phyloP scores from a whole-genome alignment of 2,888 invertebrate species.

The Oscheius onirici region DNA sequence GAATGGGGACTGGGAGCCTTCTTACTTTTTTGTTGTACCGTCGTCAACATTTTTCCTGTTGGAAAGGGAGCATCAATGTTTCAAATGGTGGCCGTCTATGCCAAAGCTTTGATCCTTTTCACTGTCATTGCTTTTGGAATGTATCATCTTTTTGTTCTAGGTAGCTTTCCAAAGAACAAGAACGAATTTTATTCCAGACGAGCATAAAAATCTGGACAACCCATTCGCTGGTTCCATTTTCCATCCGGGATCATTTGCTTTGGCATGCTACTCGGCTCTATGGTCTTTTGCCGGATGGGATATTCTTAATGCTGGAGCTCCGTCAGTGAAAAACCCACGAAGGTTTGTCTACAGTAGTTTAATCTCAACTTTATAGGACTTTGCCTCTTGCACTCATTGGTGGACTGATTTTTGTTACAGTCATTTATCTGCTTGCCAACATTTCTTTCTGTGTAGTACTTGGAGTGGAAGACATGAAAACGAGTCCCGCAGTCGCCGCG shows the following conservation, averaged over 20 bases:
- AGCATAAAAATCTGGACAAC: neutral
- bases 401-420: slow-evolving; percentile 21
- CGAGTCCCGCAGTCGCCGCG: slow-evolving; percentile 14
- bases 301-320: slow-evolving; percentile 24
- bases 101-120: slow-evolving; percentile 3
- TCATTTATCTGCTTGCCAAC: slow-evolving; percentile 6
- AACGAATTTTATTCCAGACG: neutral
- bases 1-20: slow-evolving; percentile 1
- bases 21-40: slow-evolving; percentile 10
- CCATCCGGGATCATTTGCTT: neutral
- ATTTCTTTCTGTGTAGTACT: slow-evolving; percentile 5
- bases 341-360: neutral
- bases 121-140: slow-evolving; percentile 3
- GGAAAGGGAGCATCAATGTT: slow-evolving; percentile 20
- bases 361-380: neutral
- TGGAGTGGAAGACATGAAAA: slow-evolving; percentile 2
- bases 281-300: slow-evolving; percentile 34
- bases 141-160: neutral
- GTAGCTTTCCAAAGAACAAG: neutral
- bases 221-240: slow-evolving; percentile 14
- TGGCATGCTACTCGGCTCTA: slow-evolving; percentile 20
- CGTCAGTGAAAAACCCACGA: slow-evolving; percentile 17
- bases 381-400: slow-evolving; percentile 20
- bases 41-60: slow-evolving; percentile 10
- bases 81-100: slow-evolving; percentile 12